Base-by-base conservation (phyloP, 2,113 vertebrate species). In the Ramphastos sulfuratus region DNA sequence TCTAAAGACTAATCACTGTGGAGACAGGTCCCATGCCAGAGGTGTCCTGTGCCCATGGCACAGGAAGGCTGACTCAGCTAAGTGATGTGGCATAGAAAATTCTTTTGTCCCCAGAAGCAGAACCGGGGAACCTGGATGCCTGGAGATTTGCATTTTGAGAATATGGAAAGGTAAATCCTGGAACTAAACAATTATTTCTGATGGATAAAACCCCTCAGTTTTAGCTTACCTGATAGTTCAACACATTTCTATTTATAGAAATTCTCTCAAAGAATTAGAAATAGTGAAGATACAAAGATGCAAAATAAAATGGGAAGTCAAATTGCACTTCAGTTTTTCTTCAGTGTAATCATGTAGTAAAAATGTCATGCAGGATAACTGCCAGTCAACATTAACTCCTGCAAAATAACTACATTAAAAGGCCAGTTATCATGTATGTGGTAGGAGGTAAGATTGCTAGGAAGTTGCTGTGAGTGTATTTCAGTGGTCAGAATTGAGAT, bases 251-350 rank as follows among this genome's bases (percentile, higher is more conserved):
- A 50, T 54, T 79, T 61, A 31, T 21, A 81, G 56, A 71, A 21
- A 7, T 54, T 61, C 24, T 75, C 59, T 56, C 66, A 75, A 27
- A 37, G 66, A 64, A 30, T 58, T 31, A 84, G 48, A 52, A 79
- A n/a, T 33, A 7, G 4, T 75, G 58, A 72, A 3, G 10, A 54
- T 25, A 59, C 19, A 10, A 85, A 71, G 65, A 67, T 25, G 27
- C 18, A 75, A 89, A 86, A 75, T 69, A 81, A 90, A 87, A 73
- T 58, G 21, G 63, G 76, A 85, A 82, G 82, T 80, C 39, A 63
- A 87, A 59, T 74, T 46, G 21, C 46, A 70, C 10, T 89, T 87
- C 42, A 30, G 14, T 80, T 79, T 87, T 66, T 82, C 54, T 75
- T 88, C 39, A 4, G 6, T 58, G 35, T 42, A 85, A 67, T 72